phyloP scores from a whole-genome alignment of 2,888 invertebrate species.

The Cabera pusaria region DNA sequence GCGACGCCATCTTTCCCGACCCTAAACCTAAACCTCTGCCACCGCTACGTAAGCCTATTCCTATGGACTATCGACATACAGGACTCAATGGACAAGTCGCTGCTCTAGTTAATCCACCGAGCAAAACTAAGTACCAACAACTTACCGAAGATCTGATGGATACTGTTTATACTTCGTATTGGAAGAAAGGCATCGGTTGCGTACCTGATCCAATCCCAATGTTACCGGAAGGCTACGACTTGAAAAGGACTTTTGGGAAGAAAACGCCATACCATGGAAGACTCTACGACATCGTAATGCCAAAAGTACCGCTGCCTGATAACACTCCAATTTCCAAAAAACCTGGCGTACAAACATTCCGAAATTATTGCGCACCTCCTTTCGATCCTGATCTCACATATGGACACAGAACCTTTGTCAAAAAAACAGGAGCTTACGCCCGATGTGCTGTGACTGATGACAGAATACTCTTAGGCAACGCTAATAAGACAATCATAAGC shows the following conservation, averaged over 20 bases:
- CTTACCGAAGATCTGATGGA: slow-evolving; percentile 63
- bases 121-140: slow-evolving; percentile 60
- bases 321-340: slow-evolving; percentile 49
- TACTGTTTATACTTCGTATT: slow-evolving; percentile 63
- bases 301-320: slow-evolving; percentile 55
- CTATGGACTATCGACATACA: slow-evolving; percentile 52
- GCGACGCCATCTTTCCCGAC: slow-evolving; percentile 60
- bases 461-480: slow-evolving; percentile 55
- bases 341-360: slow-evolving; percentile 49
- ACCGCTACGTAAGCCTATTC: slow-evolving; percentile 53
- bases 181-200: slow-evolving; percentile 57
- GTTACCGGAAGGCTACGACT: slow-evolving; percentile 65
- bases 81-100: slow-evolving; percentile 49
- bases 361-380: slow-evolving; percentile 64
- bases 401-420: slow-evolving; percentile 66
- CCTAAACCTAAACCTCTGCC: slow-evolving; percentile 50
- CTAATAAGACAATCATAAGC: slow-evolving; percentile 53
- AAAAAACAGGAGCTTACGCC: slow-evolving; percentile 74
- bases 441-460: slow-evolving; percentile 69
- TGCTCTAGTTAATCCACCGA: slow-evolving; percentile 53
- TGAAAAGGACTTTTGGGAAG: slow-evolving; percentile 59
- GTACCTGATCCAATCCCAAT: slow-evolving; percentile 59
- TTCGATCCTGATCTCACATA: slow-evolving; percentile 67
- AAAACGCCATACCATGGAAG: slow-evolving; percentile 47
- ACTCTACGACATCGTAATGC: slow-evolving; percentile 68